Evolutionary conservation across 2,888 invertebrate species (phyloP), one percentile per base, ranked within the genome.

Genomic region (Ormyrus thymus): DNA sequence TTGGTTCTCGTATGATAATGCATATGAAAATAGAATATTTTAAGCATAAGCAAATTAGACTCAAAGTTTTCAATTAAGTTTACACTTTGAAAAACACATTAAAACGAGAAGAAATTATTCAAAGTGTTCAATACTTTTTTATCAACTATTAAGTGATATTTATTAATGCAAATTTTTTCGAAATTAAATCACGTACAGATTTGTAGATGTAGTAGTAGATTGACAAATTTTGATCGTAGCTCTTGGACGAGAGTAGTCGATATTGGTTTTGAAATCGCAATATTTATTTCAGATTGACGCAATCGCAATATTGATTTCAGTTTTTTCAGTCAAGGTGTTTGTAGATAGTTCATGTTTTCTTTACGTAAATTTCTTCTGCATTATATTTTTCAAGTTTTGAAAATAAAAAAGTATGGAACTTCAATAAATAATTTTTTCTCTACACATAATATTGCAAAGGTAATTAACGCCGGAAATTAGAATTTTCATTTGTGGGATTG

Each of bases 41-140:
- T 4, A 61, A 61, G 59, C 13, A 61, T n/a, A 8, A 61, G 15
- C 68, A 55, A 43, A 51, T 51, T 51, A 51, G 51, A 11, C 5
- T 10, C 2, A 1, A 51, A 51, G 51, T 11, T 51, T 11, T 8
- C 51, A 51, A 51, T 3, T 62, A 50, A 9, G n/a, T n/a, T n/a
- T 58, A 9, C 45, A 45, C 46, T 75, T 76, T 65, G 56, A 62
- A 53, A 29, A 43, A 61, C 11, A 74, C 79, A 78, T 80, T 61
- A 58, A 59, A 71, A 55, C 48, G 68, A 74, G 76, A 70, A 59
- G 58, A 79, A 77, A 81, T 75, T 73, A 51, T 78, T 81, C 56
- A 46, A 64, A 64, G 61, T 53, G 56, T 74, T 72, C 55, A 45
- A 61, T 69, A 73, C 58, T 76, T 64, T 77, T 65, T 76, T 56